These are phyloP conservation scores for Trachythela sp. DNA, from an alignment of 64 coral and sea anemone genomes.

Conservation along the genomic window DNA sequence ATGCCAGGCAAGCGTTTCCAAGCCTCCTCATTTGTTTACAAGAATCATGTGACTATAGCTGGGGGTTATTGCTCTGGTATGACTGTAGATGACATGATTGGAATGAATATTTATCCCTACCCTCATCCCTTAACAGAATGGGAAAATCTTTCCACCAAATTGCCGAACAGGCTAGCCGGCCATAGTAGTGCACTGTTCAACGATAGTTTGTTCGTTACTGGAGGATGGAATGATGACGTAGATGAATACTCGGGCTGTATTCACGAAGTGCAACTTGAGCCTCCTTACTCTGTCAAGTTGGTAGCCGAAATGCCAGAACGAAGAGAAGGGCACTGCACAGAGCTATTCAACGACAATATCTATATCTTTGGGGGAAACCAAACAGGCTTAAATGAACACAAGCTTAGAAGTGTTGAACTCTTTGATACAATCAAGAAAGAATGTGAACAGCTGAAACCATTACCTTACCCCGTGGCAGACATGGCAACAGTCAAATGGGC, in stretches of 20 bases:
- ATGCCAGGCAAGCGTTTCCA: background rate
- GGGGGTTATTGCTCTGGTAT: background rate
- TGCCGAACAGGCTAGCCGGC: background rate
- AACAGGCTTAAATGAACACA: background rate
- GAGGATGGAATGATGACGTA: background rate
- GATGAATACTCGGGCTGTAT: background rate
- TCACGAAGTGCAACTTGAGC: background rate
- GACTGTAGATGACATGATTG: background rate
- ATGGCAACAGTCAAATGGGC: background rate
- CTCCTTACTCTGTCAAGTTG: background rate
- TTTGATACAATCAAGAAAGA: background rate
- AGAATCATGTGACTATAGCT: background rate
- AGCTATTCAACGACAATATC: background rate
- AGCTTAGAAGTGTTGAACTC: background rate
- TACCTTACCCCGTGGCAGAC: background rate
- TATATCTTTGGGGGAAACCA: background rate
- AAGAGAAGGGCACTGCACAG: background rate
- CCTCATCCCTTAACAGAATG: background rate
- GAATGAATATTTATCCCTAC: background rate
- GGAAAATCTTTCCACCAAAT: background rate
- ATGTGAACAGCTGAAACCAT: background rate
- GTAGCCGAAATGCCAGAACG: background rate
- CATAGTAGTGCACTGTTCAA: background rate
- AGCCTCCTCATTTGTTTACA: background rate
- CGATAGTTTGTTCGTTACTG: background rate